Percentiles rank a stretch among this genome's conserved stretches.
These are phyloP conservation scores for Cebuella pygmaea DNA, from an alignment of 2,797 vertebrate genomes.

Conservation along the genomic window DNA sequence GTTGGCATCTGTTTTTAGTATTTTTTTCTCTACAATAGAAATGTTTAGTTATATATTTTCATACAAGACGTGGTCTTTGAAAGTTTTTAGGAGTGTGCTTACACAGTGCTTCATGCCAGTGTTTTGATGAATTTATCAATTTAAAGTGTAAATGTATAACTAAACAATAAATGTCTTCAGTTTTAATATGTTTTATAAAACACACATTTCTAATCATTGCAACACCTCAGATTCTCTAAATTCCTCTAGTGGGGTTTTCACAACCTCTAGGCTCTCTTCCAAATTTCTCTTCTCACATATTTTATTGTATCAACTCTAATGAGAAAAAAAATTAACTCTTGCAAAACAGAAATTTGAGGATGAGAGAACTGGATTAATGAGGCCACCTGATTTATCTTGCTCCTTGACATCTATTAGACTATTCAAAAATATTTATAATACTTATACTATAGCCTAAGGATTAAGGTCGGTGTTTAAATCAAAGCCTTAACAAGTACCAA, in stretches of 20 bases:
- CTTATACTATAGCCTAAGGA: neutral
- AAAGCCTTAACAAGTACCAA: neutral
- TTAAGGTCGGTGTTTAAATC: neutral
- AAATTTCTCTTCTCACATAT: constrained; percentile 16
- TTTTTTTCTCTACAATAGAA: neutral
- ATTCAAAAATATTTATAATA: constrained; percentile 3
- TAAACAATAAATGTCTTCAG: constrained; percentile 1
- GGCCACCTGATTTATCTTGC: neutral
- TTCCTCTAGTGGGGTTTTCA: neutral
- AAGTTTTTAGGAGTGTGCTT: constrained; percentile 15
- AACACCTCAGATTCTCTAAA: constrained; percentile 23
- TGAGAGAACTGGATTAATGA: neutral
- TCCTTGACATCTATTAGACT: neutral
- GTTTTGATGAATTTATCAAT: constrained; percentile 19
- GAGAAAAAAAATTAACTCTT: constrained; percentile 30
- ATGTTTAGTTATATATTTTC: constrained; percentile 6
- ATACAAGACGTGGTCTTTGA: constrained; percentile 13
- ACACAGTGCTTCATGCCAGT: neutral
- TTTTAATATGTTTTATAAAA: constrained; percentile 35
- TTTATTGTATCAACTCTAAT: constrained; percentile 36
- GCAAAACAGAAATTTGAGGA: constrained; percentile 5
- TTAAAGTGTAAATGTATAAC: constrained; percentile 26
- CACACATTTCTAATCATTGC: constrained; percentile 29
- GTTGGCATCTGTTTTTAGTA: neutral
- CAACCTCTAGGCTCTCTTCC: constrained; percentile 39